Percentiles rank a stretch among this genome's conserved stretches.
Conservation (phyloP, 2,113 vertebrate species). For the Gorsachius goisagi region DNA sequence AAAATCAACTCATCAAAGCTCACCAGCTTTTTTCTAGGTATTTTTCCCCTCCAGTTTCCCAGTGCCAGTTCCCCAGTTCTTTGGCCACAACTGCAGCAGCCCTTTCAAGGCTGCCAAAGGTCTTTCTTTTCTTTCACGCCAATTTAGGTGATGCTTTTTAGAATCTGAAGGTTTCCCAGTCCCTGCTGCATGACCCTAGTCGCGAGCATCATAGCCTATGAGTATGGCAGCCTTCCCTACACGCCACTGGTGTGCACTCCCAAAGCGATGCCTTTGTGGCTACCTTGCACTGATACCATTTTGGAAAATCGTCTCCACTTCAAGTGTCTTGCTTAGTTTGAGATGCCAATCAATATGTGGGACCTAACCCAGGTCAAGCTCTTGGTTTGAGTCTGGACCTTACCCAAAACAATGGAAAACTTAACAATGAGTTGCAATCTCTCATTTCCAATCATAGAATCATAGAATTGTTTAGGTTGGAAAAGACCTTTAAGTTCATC, state of each 20-base stretch:
- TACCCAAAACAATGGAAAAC: conserved; percentile 89
- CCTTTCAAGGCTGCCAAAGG: neutral
- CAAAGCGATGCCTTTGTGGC: neutral
- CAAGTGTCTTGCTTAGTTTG: conserved; percentile 79
- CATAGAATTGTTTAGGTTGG: too few species aligned
- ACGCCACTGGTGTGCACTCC: rapidly evolving
- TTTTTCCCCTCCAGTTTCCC: neutral
- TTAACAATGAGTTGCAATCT: conserved; percentile 84
- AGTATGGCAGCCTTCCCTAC: neutral
- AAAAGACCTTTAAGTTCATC: too few species aligned
- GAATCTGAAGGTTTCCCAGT: neutral
- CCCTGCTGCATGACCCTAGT: neutral
- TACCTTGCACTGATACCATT: neutral
- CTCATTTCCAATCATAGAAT: conserved; percentile 56
- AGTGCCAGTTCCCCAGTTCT: neutral
- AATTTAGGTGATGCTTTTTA: neutral
- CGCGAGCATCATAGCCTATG: neutral
- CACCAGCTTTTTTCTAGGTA: neutral
- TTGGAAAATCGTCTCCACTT: conserved; percentile 82
- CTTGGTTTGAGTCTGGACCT: conserved; percentile 82
- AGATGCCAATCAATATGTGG: conserved; percentile 91
- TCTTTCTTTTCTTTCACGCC: neutral
- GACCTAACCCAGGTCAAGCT: conserved; percentile 75
- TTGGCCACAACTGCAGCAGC: neutral
- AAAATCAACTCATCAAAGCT: neutral